phyloP scores from a whole-genome alignment of 2,797 vertebrate species.

The Ispidina picta region DNA sequence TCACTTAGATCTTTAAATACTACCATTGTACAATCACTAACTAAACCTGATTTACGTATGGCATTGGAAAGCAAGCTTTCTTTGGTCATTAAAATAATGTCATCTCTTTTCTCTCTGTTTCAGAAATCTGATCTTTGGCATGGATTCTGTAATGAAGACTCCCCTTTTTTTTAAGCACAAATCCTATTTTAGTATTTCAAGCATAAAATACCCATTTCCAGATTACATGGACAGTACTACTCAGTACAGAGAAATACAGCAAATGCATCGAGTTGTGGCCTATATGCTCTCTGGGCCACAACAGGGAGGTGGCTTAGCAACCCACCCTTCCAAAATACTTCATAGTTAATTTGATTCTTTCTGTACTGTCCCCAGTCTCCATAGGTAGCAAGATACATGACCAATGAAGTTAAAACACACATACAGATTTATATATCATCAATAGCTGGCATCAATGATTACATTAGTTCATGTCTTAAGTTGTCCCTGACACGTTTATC shows the following conservation, averaged over 20 bases:
- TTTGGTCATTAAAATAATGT: not conserved
- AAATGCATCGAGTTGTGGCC: not conserved
- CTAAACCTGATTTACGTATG: not conserved
- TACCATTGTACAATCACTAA: not conserved
- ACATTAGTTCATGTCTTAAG: not conserved
- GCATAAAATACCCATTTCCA: not conserved
- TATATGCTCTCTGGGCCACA: not conserved
- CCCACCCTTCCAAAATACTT: not conserved
- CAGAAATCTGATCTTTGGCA: conserved; percentile 24
- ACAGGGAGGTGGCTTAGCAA: not conserved
- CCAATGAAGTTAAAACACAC: not conserved
- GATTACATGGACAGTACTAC: not conserved
- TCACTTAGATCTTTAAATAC: not conserved
- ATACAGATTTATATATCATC: not conserved
- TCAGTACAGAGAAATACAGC: not conserved
- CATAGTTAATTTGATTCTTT: not conserved
- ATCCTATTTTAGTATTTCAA: not conserved
- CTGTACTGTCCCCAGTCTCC: not conserved
- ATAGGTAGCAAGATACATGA: not conserved
- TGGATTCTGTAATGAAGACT: conserved; percentile 1
- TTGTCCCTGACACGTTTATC: not conserved
- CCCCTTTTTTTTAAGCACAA: not conserved
- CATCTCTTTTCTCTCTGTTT: conserved; percentile 21
- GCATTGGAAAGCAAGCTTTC: not conserved
- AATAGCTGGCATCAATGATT: not conserved